These are phyloP conservation scores for Toxotes chatareus DNA, from an alignment of 2,113 vertebrate species.

Conservation along the genomic window DNA sequence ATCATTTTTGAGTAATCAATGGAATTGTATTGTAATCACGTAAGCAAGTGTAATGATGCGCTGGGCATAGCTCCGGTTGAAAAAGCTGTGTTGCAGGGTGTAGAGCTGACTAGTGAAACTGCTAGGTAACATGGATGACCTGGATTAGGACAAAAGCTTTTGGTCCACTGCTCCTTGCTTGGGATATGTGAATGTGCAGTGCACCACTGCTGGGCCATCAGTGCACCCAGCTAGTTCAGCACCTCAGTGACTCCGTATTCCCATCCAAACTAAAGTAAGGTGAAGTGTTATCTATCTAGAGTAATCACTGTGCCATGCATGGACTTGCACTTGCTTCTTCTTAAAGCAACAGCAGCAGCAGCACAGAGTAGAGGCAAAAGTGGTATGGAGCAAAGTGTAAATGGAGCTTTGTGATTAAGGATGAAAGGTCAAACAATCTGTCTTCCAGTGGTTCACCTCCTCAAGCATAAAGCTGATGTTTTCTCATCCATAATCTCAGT, in stretches of 20 bases:
- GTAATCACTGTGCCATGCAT: constrained; percentile 19
- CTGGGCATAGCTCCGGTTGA: not conserved
- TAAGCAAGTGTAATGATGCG: constrained; percentile 3
- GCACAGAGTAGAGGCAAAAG: not conserved
- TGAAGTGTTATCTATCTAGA: constrained; percentile 10
- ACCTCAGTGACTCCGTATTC: constrained; percentile 9
- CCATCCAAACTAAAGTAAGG: constrained; percentile 16
- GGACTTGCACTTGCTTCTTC: not conserved
- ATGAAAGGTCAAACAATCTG: not conserved
- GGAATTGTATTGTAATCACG: not conserved
- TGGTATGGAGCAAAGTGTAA: not conserved
- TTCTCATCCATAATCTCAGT: constrained; percentile 3
- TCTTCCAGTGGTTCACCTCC: not conserved
- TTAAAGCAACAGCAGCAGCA: constrained; percentile 9
- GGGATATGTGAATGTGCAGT: constrained; percentile 6
- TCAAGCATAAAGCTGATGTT: not conserved
- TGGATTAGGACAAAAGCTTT: constrained; percentile 5
- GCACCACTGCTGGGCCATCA: constrained; percentile 22
- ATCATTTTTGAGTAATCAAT: not conserved
- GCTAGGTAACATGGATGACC: not conserved
- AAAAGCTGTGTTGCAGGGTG: not conserved
- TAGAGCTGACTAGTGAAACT: not conserved
- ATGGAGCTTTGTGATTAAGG: not conserved
- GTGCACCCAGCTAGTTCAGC: constrained; percentile 27
- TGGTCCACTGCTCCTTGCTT: not conserved